phyloP scores from a whole-genome alignment of 2,113 vertebrate species.

The Neolamprologus hecqui region DNA sequence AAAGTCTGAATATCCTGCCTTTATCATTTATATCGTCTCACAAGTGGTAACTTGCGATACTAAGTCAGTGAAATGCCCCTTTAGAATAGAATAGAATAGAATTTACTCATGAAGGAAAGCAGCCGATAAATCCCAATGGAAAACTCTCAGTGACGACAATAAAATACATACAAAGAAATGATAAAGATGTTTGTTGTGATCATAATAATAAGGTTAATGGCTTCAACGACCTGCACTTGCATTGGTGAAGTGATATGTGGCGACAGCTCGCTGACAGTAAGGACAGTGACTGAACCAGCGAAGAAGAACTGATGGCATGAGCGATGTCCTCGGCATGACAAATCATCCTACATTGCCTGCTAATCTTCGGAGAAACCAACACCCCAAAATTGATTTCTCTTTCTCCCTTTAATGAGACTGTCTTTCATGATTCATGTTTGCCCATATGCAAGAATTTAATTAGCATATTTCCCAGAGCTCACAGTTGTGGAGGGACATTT shows the following conservation, averaged over 20 bases:
- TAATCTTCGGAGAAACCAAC: conserved; percentile 40
- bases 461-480: conserved; percentile 37
- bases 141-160: neutral
- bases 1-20: neutral
- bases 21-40: neutral
- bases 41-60: neutral
- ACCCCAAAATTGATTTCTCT: conserved; percentile 59
- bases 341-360: conserved; percentile 10
- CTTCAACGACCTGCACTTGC: neutral
- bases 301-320: conserved; percentile 11
- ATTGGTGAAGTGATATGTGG: neutral
- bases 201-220: neutral
- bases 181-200: neutral
- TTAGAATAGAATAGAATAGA: neutral
- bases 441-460: conserved; percentile 39
- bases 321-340: conserved; percentile 20
- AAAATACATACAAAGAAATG: neutral
- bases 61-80: neutral
- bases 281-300: neutral
- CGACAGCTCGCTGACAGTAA: conserved; percentile 7
- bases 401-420: conserved; percentile 57
- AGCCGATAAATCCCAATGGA: neutral
- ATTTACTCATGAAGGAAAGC: neutral
- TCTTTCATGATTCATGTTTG: conserved; percentile 62
- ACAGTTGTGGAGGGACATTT: neutral